Evolutionary conservation across 2,113 vertebrate species (phyloP).

Genomic region (Chascanopsetta lugubris): DNA sequence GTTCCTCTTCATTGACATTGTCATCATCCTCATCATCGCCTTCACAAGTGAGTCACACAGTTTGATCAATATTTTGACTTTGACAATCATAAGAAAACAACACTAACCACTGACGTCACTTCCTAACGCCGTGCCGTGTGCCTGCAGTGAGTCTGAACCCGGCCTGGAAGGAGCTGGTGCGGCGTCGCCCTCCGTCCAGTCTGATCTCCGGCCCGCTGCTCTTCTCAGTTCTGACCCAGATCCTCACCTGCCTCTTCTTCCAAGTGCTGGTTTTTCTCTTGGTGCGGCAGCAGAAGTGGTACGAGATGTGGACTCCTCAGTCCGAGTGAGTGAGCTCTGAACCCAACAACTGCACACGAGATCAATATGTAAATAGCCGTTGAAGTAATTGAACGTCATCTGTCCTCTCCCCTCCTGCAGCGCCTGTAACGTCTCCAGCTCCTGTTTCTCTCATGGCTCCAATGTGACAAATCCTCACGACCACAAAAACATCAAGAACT

Average conservation of each 20-base stretch:
- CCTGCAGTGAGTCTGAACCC: slow-evolving; percentile 94
- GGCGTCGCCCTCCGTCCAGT: slow-evolving; percentile 89
- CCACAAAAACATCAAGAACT: slow-evolving; percentile 88
- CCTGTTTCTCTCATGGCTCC: slow-evolving; percentile 39
- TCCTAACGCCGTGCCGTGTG: neutral
- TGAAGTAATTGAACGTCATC: no score
- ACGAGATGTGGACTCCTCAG: slow-evolving; percentile 81
- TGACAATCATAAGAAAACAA: neutral
- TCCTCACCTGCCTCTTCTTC: slow-evolving; percentile 90
- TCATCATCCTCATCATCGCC: slow-evolving; percentile 92
- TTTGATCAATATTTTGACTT: neutral
- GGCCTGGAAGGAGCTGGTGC: slow-evolving; percentile 92
- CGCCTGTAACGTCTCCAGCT: slow-evolving; percentile 78
- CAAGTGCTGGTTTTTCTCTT: slow-evolving; percentile 88
- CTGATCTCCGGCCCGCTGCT: slow-evolving; percentile 92
- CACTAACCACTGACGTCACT: no score
- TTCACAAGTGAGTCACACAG: slow-evolving; percentile 91
- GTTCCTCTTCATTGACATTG: slow-evolving; percentile 97
- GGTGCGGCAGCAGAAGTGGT: slow-evolving; percentile 90
- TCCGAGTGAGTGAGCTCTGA: slow-evolving; percentile 86
- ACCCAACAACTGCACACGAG: neutral
- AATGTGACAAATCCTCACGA: slow-evolving; percentile 79
- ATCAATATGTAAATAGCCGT: no score
- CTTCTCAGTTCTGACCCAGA: slow-evolving; percentile 92
- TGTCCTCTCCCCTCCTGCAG: slow-evolving; percentile 68